phyloP scores from a whole-genome alignment of 2,888 invertebrate genomes.

The Napeogenes inachia region DNA sequence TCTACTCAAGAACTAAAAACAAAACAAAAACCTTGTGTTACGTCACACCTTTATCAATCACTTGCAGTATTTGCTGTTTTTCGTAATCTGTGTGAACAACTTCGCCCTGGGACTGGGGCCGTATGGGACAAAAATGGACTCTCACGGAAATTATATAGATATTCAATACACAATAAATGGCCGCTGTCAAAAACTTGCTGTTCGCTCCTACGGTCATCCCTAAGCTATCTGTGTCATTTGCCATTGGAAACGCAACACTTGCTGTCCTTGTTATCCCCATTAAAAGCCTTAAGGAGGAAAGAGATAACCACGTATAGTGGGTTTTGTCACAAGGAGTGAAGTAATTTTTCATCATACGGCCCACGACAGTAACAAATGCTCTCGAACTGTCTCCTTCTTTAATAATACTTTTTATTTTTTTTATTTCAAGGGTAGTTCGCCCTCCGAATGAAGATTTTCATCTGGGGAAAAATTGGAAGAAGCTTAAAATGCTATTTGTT shows the following conservation, averaged over 20 bases:
- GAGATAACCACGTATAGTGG: conserved; percentile 64
- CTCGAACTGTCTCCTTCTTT: conserved; percentile 78
- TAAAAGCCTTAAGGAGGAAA: conserved; percentile 45
- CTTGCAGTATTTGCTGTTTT: conserved; percentile 71
- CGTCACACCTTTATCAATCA: conserved; percentile 65
- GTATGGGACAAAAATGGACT: conserved; percentile 75
- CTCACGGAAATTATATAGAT: conserved; percentile 78
- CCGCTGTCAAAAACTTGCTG: conserved; percentile 77
- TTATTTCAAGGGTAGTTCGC: conserved; percentile 69
- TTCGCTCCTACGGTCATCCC: conserved; percentile 78
- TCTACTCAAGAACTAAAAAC: conserved; percentile 38
- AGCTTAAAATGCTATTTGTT: conserved; percentile 71
- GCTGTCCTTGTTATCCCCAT: conserved; percentile 46
- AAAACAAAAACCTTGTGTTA: conserved; percentile 46
- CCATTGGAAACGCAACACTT: conserved; percentile 69
- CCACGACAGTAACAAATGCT: conserved; percentile 77
- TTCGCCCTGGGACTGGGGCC: conserved; percentile 59
- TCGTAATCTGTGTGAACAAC: conserved; percentile 70
- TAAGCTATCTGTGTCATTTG: conserved; percentile 77
- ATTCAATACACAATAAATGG: conserved; percentile 79
- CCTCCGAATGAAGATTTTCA: conserved; percentile 73
- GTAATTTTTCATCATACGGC: conserved; percentile 79
- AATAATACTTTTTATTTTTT: conserved; percentile 77
- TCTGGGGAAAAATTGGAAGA: conserved; percentile 66
- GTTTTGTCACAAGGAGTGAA: conserved; percentile 75